Evolutionary conservation across 2,797 vertebrate species (phyloP).

Genomic region (Gallirallus australis): DNA sequence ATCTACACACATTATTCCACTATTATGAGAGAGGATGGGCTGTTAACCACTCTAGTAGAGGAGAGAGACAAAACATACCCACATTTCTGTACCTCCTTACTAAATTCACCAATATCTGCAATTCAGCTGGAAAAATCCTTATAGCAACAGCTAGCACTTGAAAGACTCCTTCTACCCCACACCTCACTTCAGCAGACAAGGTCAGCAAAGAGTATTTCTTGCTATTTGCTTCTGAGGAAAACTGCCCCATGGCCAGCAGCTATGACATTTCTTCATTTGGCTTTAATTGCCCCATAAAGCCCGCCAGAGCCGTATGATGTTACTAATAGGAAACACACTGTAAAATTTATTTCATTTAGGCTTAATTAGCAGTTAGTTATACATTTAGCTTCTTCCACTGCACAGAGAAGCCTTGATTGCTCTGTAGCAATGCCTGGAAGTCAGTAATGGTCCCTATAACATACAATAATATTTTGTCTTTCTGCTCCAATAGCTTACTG

Average conservation of each 20-base stretch:
- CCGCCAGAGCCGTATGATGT: not conserved
- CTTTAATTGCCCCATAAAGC: not conserved
- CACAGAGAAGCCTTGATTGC: not conserved
- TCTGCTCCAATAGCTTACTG: not conserved
- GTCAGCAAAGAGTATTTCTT: not conserved
- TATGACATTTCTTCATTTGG: not conserved
- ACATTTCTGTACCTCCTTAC: not conserved
- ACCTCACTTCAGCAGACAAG: not conserved
- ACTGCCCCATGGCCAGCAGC: not conserved
- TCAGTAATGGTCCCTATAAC: not conserved
- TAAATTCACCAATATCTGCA: not conserved
- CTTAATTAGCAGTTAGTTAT: slow-evolving; percentile 14
- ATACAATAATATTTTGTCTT: not conserved
- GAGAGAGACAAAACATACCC: not conserved
- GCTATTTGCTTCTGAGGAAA: not conserved
- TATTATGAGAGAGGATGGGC: not conserved
- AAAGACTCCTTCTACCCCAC: not conserved
- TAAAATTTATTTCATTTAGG: not conserved
- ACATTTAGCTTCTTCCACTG: not conserved
- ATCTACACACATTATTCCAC: not conserved
- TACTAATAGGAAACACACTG: not conserved
- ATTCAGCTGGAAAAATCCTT: not conserved
- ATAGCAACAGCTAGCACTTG: not conserved
- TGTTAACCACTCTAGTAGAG: not conserved
- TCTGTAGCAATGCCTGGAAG: not conserved